Evolutionary conservation across 2,113 vertebrate species (phyloP).

Genomic region (Athene noctua): DNA sequence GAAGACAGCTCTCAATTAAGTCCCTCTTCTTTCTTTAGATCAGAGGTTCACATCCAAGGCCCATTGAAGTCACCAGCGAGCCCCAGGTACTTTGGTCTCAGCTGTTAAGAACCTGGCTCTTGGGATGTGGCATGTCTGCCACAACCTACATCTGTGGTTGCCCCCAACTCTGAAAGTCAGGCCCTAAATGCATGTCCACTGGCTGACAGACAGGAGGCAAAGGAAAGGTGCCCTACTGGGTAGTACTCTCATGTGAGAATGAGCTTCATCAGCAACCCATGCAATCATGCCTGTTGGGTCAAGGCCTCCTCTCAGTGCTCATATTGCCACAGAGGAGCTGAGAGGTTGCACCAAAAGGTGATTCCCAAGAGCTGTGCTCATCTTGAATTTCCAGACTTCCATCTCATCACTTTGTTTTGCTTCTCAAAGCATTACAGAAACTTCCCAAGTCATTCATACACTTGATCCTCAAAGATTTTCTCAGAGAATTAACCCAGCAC

Average conservation of each 20-base stretch:
- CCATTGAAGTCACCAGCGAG: not conserved
- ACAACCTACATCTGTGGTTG: not conserved
- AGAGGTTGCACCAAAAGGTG: not conserved
- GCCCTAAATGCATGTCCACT: not conserved
- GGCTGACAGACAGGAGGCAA: not conserved
- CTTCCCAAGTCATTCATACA: not conserved
- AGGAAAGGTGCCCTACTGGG: not conserved
- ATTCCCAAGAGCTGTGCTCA: not conserved
- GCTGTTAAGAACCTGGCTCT: not conserved
- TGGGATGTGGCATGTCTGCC: not conserved
- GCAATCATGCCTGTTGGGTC: not conserved
- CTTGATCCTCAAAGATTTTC: not conserved
- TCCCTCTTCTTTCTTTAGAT: not conserved
- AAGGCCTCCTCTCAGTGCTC: accelerated
- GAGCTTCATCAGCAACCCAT: not conserved
- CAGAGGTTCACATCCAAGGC: not conserved
- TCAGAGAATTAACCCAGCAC: not conserved
- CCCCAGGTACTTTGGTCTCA: not conserved
- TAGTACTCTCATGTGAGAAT: not conserved
- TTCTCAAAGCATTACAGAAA: not conserved
- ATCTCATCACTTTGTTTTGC: not conserved
- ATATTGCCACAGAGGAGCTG: not conserved
- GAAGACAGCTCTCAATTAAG: not conserved
- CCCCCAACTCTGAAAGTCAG: not conserved
- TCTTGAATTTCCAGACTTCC: not conserved